These are phyloP conservation scores for Eucriotettix oculatus DNA, from an alignment of 2,888 invertebrate genomes.

Conservation along the genomic window DNA sequence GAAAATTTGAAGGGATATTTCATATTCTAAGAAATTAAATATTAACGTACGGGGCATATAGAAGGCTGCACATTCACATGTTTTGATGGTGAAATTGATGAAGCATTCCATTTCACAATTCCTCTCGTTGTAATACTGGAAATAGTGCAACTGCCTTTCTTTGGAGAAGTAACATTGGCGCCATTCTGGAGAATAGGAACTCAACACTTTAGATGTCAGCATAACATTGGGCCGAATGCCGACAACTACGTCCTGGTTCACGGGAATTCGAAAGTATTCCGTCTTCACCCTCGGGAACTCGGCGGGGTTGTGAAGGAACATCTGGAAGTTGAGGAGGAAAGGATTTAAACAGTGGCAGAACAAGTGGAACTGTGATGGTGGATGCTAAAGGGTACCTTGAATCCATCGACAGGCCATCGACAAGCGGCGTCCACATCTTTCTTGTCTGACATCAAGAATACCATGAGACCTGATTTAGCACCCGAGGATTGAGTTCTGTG, in stretches of 20 bases:
- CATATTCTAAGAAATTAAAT: too few relatives aligned
- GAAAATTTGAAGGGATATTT: too few relatives aligned
- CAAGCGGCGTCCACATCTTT: too few relatives aligned
- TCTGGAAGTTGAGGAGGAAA: constrained; percentile 18
- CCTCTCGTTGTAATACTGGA: constrained; percentile 51
- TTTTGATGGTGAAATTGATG: constrained; percentile 42
- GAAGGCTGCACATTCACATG: constrained; percentile 52
- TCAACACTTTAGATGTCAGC: constrained; percentile 49
- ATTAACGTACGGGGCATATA: constrained; percentile 43
- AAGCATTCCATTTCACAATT: constrained; percentile 59
- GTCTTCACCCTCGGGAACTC: constrained; percentile 48
- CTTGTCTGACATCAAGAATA: too few relatives aligned
- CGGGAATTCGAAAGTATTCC: constrained; percentile 51
- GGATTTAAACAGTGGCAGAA: background rate
- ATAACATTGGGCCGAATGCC: constrained; percentile 60
- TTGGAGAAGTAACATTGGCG: constrained; percentile 50
- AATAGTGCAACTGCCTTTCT: constrained; percentile 46
- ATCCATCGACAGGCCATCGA: constrained; percentile 1
- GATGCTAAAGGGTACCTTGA: background rate
- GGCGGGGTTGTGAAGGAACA: constrained; percentile 49
- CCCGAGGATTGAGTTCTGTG: too few relatives aligned
- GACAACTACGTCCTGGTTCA: constrained; percentile 52
- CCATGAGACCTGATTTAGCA: too few relatives aligned
- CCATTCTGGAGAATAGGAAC: constrained; percentile 36
- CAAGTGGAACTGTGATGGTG: background rate